phyloP scores from a whole-genome alignment of 2,888 invertebrate species.

The Ichneumoninae sp. region DNA sequence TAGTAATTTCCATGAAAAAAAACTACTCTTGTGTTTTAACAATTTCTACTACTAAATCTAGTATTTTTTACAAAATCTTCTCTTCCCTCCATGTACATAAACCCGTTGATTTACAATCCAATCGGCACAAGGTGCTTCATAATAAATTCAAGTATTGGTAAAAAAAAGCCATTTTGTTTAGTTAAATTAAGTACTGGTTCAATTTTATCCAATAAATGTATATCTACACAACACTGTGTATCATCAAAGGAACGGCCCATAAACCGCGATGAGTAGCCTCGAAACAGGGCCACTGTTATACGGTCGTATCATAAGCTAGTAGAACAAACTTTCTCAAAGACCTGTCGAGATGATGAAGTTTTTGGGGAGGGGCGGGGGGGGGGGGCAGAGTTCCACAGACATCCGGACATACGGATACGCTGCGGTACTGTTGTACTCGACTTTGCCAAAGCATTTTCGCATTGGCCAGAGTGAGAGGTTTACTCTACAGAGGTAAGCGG shows the following conservation, averaged over 20 bases:
- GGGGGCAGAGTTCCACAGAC: conserved; percentile 7
- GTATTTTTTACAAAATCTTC: too few relatives aligned
- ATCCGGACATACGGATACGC: conserved; percentile 26
- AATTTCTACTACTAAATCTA: too few relatives aligned
- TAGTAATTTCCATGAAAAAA: too few relatives aligned
- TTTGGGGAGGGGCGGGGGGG: not conserved
- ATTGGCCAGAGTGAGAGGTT: conserved; percentile 28
- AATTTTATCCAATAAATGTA: not conserved
- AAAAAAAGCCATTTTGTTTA: too few relatives aligned
- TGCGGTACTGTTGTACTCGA: conserved; percentile 25
- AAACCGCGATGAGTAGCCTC: not conserved
- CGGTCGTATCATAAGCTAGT: not conserved
- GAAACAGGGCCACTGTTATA: conserved; percentile 5
- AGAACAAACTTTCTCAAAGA: conserved; percentile 29
- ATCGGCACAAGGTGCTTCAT: too few relatives aligned
- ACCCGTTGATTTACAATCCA: too few relatives aligned
- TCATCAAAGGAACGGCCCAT: not conserved
- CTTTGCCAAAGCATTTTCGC: conserved; percentile 31
- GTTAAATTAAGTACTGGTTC: not conserved
- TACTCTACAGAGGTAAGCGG: not conserved
- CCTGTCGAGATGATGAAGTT: conserved; percentile 23
- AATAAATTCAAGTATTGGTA: too few relatives aligned
- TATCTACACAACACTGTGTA: not conserved
- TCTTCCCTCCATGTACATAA: too few relatives aligned
- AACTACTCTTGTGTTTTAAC: too few relatives aligned